Conservation (phyloP, 2,888 invertebrate genomes). For the Lottia scabra region DNA sequence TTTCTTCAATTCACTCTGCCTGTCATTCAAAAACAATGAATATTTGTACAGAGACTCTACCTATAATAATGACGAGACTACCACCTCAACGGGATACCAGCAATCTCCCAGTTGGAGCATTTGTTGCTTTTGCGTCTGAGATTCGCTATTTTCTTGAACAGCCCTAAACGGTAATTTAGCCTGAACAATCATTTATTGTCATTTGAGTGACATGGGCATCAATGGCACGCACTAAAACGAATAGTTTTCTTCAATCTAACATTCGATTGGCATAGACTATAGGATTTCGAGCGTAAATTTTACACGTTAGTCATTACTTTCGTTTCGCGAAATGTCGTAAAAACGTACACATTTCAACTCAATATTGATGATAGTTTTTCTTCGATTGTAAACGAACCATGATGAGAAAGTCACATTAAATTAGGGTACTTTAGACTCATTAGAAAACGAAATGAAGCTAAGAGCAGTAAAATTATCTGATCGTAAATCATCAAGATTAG, state of each 20-base stretch:
- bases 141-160: neutral
- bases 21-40: neutral
- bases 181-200: slow-evolving; percentile 3
- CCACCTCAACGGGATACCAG: neutral
- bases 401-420: neutral
- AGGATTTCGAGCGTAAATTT: slow-evolving; percentile 1
- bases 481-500: neutral
- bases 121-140: neutral
- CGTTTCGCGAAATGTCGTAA: neutral
- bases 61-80: neutral
- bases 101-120: neutral
- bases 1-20: neutral
- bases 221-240: neutral
- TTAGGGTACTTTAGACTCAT: neutral
- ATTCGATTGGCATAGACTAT: neutral
- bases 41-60: neutral
- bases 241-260: neutral
- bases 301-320: neutral
- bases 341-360: neutral
- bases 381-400: neutral
- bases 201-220: neutral
- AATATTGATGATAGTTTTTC: neutral
- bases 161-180: neutral
- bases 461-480: neutral
- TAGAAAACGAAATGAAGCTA: neutral